phyloP scores from a whole-genome alignment of 2,888 invertebrate genomes.

The Cinara cedri region DNA sequence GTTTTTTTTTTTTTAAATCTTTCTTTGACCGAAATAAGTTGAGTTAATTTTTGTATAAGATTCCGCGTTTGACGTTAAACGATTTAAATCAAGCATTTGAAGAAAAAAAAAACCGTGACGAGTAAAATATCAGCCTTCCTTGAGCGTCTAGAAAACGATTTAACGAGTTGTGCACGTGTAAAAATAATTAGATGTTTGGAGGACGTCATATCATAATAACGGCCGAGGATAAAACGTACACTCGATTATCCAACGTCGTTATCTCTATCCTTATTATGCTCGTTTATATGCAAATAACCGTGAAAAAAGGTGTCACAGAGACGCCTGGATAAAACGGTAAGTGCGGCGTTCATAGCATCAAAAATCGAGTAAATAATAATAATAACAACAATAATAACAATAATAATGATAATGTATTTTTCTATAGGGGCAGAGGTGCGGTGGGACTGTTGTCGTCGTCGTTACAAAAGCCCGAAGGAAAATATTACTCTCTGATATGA shows the following conservation, averaged over 20 bases:
- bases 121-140: too few relatives aligned
- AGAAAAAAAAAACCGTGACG: too few relatives aligned
- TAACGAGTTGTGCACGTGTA: neutral
- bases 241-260: neutral
- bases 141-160: neutral
- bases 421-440: too few relatives aligned
- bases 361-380: neutral
- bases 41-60: too few relatives aligned
- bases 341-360: neutral
- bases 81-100: too few relatives aligned
- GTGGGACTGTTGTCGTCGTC: too few relatives aligned
- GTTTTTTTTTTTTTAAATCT: too few relatives aligned
- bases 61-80: too few relatives aligned
- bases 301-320: slow-evolving; percentile 7
- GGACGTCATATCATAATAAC: neutral
- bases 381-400: neutral
- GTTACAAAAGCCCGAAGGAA: neutral
- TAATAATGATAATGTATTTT: too few relatives aligned
- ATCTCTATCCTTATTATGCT: neutral
- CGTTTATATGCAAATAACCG: slow-evolving; percentile 3
- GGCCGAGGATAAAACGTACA: neutral
- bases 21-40: too few relatives aligned
- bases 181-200: too few relatives aligned
- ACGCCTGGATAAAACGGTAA: neutral
- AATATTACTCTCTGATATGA: too few relatives aligned